Base-by-base conservation (phyloP, 2,113 vertebrate species). In the Paramisgurnus dabryanus region DNA sequence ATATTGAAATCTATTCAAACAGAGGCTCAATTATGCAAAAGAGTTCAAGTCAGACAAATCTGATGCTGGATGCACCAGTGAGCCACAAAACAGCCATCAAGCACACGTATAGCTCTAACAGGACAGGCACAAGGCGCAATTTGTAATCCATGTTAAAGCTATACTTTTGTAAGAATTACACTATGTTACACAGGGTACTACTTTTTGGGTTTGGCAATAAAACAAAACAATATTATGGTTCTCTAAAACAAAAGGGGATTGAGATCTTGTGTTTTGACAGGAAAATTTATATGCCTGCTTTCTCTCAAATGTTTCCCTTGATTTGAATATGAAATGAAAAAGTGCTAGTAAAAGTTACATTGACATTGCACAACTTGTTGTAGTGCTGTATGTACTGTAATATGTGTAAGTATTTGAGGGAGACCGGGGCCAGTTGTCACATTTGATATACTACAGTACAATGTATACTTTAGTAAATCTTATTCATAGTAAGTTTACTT, bases 1-100 rank as follows among this genome's bases (percentile, higher is more conserved):
- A 77, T 85, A 85, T 85, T 85, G 53, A 82, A 82, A 85, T 85
- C 63, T 85, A 85, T 85, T 85, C 83, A 76, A 77, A 79, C 76
- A 85, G 72, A 50, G 65, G 83, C 80, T 85, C 80, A 79, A 79
- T 85, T 82, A 85, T 85, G 80, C 77, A 85, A 80, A 85, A 15
- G 61, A 85, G 22, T 50, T 47, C 41, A 39, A 78, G 71, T 73
- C 80, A 79, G 72, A 73, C 55, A 60, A 79, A 82, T 58, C 83
- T 49, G 53, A 76, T 80, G 76, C 77, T 80, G 83, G 83, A 80
- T 72, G 76, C 5, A 3, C 70, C 34, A 69, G 80, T 61, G 77
- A 80, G 80, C 67, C 73, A 76, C 79, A 72, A 77, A 82, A 82
- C 76, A 82, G 67, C 34, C 82, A 64, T 72, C 76, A 74, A 22